phyloP scores from a whole-genome alignment of 2,888 invertebrate genomes.

The Omphaloscelis lunosa region DNA sequence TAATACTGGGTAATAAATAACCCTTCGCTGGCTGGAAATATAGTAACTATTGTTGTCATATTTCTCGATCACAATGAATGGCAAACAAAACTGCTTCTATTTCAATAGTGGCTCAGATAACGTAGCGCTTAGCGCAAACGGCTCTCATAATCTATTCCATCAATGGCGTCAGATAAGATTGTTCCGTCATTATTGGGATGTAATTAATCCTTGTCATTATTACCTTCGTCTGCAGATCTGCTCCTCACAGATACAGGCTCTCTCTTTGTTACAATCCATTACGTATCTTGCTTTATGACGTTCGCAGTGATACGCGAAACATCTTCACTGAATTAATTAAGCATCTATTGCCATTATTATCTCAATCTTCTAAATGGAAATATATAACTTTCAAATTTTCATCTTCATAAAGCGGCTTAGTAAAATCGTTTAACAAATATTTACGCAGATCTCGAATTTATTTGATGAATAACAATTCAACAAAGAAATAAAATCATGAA shows the following conservation, averaged over 20 bases:
- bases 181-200: slow-evolving; percentile 82
- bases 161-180: slow-evolving; percentile 81
- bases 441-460: slow-evolving; percentile 8
- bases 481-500: slow-evolving; percentile 18
- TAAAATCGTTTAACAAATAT: slow-evolving; percentile 19
- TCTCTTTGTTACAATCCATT: slow-evolving; percentile 70
- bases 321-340: slow-evolving; percentile 52
- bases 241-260: slow-evolving; percentile 72
- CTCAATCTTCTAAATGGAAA: slow-evolving; percentile 26
- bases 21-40: slow-evolving; percentile 52
- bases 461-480: slow-evolving; percentile 11
- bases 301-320: slow-evolving; percentile 59
- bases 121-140: slow-evolving; percentile 72
- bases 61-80: slow-evolving; percentile 58
- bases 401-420: neutral
- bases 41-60: slow-evolving; percentile 66
- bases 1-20: slow-evolving; percentile 63
- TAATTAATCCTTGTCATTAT: slow-evolving; percentile 87
- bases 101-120: slow-evolving; percentile 72
- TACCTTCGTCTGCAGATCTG: slow-evolving; percentile 81
- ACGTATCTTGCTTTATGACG: slow-evolving; percentile 67
- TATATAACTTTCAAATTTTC: neutral
- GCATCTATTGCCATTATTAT: slow-evolving; percentile 13
- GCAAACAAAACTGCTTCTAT: slow-evolving; percentile 62
- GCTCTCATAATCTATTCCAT: slow-evolving; percentile 79